Base-by-base conservation (phyloP, 2,888 invertebrate species). In the Monoplex corrugatus region DNA sequence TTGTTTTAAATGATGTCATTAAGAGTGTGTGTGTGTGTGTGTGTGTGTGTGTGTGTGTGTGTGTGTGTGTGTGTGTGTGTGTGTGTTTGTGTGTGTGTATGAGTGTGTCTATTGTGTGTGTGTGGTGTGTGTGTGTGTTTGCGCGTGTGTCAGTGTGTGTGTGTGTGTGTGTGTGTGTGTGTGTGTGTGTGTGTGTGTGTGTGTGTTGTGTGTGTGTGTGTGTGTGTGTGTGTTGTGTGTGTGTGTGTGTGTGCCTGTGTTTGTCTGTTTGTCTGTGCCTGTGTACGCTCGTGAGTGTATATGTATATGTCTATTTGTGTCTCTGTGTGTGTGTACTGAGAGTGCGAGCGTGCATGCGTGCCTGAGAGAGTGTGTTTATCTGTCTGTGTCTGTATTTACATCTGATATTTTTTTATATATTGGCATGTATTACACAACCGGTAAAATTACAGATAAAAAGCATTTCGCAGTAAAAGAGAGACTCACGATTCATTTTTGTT, bases 21-120 rank as follows among this genome's bases (percentile, higher is more conserved):
- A n/a, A n/a, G n/a, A n/a, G n/a, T n/a, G n/a, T n/a, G n/a, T n/a
- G n/a, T n/a, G n/a, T n/a, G n/a, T n/a, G n/a, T n/a, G n/a, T n/a
- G n/a, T n/a, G n/a, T n/a, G n/a, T n/a, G n/a, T n/a, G n/a, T n/a
- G n/a, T n/a, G n/a, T 10, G 6, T 28, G n/a, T 68, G 10, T 68
- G 5, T 28, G n/a, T 72, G 68, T 72, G 68, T 72, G 68, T 72
- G 68, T 72, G 68, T n/a, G 68, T 72, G 68, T 72, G 68, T 32
- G 68, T 32, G 63, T 32, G 68, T 68, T n/a, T 32, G 68, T 72
- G 68, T 72, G 68, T 72, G 68, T 35, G 68, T 1, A n/a, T 68
- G 68, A 0, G 68, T 2, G 68, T 13, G 68, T 68, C 1, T 68
- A n/a, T 13, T 32, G 5, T n/a, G 68, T 35, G 68, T 72, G 57